Evolutionary conservation across 2,888 invertebrate species (phyloP), one percentile per base, ranked within the genome.

Genomic region (Chrysomela aeneicollis): DNA sequence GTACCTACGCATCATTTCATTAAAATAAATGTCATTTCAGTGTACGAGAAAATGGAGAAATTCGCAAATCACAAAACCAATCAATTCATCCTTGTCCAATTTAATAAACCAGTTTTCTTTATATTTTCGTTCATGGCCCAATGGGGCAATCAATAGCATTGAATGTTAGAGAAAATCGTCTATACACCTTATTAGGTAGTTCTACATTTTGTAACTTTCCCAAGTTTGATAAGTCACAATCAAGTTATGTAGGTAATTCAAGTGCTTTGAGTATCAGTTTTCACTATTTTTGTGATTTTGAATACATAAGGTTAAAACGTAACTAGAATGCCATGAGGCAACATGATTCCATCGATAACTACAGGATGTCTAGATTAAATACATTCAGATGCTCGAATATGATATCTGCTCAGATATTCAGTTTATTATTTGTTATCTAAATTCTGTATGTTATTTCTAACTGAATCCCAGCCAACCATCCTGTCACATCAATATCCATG

Each of bases 61-160:
- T 42, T 42, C 4, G n/a, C 42, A 42, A 42, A 42, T 42, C 15
- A 15, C 42, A 42, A 3, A 15, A 35, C 32, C 32, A 35, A 35
- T 35, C 5, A 35, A 54, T 17, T 53, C 54, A 55, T 57, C 57
- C 57, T 42, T 30, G 42, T 57, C 30, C 47, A 26, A 30, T 46
- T 47, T 26, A 47, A 46, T 19, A 26, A 57, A 46, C 57, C 15
- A 57, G 57, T 57, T 57, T 47, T 55, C 42, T 15, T 42, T 42
- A 57, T 57, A 57, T 57, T 65, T 61, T 65, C 42, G 59, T 65
- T 65, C 65, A 65, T 61, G 65, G 65, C 59, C 65, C 61, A 65
- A 65, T 65, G 59, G 61, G 59, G 65, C 61, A 65, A 65, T 61
- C 65, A 35, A 26, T 65, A 65, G 65, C 61, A 65, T 65, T 65